Base-by-base conservation (phyloP, 2,113 vertebrate species). In the Lasiurus cinereus region DNA sequence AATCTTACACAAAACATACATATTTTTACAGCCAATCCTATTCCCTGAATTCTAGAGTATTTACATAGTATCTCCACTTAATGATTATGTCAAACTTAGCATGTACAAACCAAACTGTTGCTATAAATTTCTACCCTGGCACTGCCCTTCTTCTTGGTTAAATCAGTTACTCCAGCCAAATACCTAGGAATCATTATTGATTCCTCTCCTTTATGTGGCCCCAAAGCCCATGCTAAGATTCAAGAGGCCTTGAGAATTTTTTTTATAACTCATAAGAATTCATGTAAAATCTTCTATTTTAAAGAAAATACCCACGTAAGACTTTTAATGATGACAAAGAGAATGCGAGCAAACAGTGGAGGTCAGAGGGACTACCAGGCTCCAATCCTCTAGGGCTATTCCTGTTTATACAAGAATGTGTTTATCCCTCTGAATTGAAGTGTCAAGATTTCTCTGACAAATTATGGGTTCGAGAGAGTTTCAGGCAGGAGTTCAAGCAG, bases 261-360 rank as follows among this genome's bases (percentile, higher is more conserved):
- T 77, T 77, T 62, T 24, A 12, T 8, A 24, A 9, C 6, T 19
- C 24, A 22, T 7, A 66, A n/a, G 14, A 46, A 77, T n/a, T 27
- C 33, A 70, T 6, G n/a, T 36, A 46, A 4, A 39, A 39, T 39
- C 39, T 39, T 39, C 39, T 39, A 39, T 39, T 39, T 39, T 39
- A 39, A 39, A 39, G 39, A 39, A 39, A 3, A 13, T 31, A 39
- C 0, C 73, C 31, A 36, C 0, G 0, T 22, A 76, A 72, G 22
- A 8, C 5, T 76, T 48, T 50, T n/a, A 36, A 12, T 9, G 14
- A 84, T 39, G 15, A 27, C 15, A 33, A 46, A 31, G 7, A 13
- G 6, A 67, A 16, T 10, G 1, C 9, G 66, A 5, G 12, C 15
- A 27, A 33, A 64, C 4, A 11, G 1, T 3, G 13, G 16, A 2